phyloP scores from a whole-genome alignment of 2,797 vertebrate genomes.

The Spea hammondii region DNA sequence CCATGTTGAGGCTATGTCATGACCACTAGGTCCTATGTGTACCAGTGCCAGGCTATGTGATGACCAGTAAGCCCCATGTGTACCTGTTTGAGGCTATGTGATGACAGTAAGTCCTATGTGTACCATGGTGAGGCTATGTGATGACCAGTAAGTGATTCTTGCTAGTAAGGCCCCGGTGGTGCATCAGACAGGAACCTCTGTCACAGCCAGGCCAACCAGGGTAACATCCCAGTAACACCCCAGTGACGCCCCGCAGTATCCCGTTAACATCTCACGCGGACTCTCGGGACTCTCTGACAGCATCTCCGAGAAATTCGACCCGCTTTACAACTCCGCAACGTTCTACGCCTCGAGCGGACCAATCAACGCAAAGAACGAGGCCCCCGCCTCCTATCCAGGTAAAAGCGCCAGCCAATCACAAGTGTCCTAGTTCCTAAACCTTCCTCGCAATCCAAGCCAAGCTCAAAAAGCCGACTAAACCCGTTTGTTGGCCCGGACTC shows the following conservation, averaged over 20 bases:
- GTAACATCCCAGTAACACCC: not conserved
- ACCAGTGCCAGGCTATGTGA: too few species aligned
- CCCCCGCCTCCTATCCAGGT: slow-evolving; percentile 54
- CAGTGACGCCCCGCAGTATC: not conserved
- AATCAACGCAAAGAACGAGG: slow-evolving; percentile 49
- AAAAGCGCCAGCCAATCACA: slow-evolving; percentile 53
- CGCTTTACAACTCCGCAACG: slow-evolving; percentile 22
- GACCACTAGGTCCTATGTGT: too few species aligned
- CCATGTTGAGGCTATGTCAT: too few species aligned
- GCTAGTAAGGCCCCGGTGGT: too few species aligned
- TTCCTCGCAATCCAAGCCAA: slow-evolving; percentile 74
- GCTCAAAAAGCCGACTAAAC: slow-evolving; percentile 91
- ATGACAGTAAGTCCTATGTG: too few species aligned
- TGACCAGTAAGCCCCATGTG: too few species aligned
- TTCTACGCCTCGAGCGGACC: slow-evolving; percentile 13
- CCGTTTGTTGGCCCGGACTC: slow-evolving; percentile 74
- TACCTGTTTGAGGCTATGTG: too few species aligned
- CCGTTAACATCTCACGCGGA: not conserved
- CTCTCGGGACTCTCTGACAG: slow-evolving; percentile 32
- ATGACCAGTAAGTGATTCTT: too few species aligned
- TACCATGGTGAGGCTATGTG: too few species aligned
- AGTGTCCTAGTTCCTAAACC: slow-evolving; percentile 75
- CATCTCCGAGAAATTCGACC: not conserved
- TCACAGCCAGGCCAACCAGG: too few species aligned
- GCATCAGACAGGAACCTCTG: too few species aligned